These are phyloP conservation scores for Epinephelus malabaricus DNA, from an alignment of 2,797 vertebrate species.

Conservation along the genomic window DNA sequence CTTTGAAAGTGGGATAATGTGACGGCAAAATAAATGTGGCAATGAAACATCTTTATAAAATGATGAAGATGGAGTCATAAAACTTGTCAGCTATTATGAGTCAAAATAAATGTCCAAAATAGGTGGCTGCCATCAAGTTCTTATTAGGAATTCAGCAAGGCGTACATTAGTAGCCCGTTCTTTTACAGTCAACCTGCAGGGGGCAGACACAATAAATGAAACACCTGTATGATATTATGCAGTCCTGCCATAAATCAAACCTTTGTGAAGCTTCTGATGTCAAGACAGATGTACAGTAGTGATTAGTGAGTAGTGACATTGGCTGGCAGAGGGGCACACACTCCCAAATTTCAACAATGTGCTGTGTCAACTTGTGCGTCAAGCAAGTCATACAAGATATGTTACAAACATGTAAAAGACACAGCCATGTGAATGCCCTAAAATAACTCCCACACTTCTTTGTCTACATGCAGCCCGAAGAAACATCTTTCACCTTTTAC, in stretches of 20 bases:
- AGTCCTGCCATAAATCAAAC: conserved; percentile 22
- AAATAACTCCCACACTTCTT: not conserved
- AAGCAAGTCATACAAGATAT: not conserved
- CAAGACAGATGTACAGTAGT: not conserved
- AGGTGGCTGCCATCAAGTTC: conserved; percentile 55
- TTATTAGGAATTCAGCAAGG: conserved; percentile 61
- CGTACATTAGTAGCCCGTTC: conserved; percentile 49
- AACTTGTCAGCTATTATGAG: conserved; percentile 74
- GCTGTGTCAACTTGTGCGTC: not conserved
- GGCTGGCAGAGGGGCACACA: not conserved
- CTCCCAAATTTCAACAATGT: not conserved
- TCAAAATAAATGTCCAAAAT: conserved; percentile 72
- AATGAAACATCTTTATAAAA: conserved; percentile 78
- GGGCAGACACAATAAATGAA: conserved; percentile 52
- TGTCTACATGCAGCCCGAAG: not conserved
- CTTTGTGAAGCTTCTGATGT: conserved; percentile 37
- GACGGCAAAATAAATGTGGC: conserved; percentile 76
- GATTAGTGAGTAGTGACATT: too few species aligned
- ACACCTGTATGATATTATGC: conserved; percentile 49
- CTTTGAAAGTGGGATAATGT: conserved; percentile 72
- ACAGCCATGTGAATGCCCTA: not conserved
- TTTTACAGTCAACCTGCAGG: conserved; percentile 58
- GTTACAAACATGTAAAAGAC: not conserved
- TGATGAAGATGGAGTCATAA: conserved; percentile 78
- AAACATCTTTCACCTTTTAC: not conserved